A percentile compares a stretch with the other conserved stretches of the same genome.
phyloP scores from a whole-genome alignment of 2,888 invertebrate genomes.

The Torymus auratus region DNA sequence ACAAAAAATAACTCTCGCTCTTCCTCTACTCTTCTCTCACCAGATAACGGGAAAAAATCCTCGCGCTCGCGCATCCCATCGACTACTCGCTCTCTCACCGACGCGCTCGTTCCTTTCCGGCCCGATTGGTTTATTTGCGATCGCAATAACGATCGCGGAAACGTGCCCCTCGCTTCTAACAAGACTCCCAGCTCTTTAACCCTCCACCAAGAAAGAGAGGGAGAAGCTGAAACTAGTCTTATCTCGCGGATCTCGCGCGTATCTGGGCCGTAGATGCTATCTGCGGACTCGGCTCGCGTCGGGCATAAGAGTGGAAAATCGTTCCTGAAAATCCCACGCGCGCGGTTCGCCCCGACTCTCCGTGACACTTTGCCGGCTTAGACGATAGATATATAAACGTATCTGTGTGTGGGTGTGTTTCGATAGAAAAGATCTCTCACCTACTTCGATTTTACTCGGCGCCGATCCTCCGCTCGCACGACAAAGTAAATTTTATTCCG shows the following conservation, averaged over 20 bases:
- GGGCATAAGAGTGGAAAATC: slow-evolving; percentile 52
- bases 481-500: slow-evolving; percentile 56
- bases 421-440: slow-evolving; percentile 40
- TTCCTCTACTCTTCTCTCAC: too few species aligned
- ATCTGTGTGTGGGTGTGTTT: neutral
- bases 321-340: slow-evolving; percentile 43
- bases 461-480: neutral
- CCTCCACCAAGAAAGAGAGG: neutral
- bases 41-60: too few species aligned
- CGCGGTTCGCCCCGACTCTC: neutral
- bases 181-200: slow-evolving; percentile 43
- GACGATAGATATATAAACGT: neutral
- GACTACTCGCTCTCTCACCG: neutral
- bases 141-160: slow-evolving; percentile 38
- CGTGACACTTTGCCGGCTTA: slow-evolving; percentile 45
- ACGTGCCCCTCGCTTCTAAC: slow-evolving; percentile 27
- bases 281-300: slow-evolving; percentile 6
- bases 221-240: slow-evolving; percentile 51
- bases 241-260: slow-evolving; percentile 54
- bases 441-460: slow-evolving; percentile 47
- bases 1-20: too few species aligned
- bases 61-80: too few species aligned
- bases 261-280: slow-evolving; percentile 42
- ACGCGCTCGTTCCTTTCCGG: neutral
- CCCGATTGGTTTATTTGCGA: slow-evolving; percentile 35